Percentiles rank a stretch among this genome's conserved stretches.
Evolutionary conservation across 1,140 invertebrate genomes (phyloP).

Genomic region (Sminthurinus signatus): DNA sequence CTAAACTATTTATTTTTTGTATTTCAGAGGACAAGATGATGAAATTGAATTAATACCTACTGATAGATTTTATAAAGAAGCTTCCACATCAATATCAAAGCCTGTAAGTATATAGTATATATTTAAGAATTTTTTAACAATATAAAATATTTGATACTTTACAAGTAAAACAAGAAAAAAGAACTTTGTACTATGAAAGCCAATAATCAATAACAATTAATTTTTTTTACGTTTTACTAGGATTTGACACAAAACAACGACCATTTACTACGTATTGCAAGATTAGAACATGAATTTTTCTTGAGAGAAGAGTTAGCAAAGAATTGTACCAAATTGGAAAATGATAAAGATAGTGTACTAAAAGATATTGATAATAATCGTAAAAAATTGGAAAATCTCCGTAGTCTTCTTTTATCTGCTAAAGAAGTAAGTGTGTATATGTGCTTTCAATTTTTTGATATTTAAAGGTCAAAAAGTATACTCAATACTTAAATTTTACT

Average conservation of each 20-base stretch:
- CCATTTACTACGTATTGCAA: conserved; percentile 75
- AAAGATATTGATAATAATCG: conserved; percentile 72
- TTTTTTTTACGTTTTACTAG: conserved; percentile 48
- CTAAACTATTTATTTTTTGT: too few relatives aligned
- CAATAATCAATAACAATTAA: background rate
- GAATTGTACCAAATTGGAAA: conserved; percentile 66
- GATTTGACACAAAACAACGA: conserved; percentile 58
- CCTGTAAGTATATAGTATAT: conserved; percentile 52
- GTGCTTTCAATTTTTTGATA: too few relatives aligned
- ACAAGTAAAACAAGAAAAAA: too few relatives aligned
- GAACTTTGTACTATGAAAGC: too few relatives aligned
- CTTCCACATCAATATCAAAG: conserved; percentile 62
- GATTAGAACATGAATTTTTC: conserved; percentile 86
- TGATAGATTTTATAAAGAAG: conserved; percentile 77
- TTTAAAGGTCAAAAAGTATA: too few relatives aligned
- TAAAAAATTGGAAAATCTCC: conserved; percentile 69
- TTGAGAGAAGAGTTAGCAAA: conserved; percentile 75
- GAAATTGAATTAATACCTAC: conserved; percentile 78
- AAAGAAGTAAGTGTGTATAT: conserved; percentile 55
- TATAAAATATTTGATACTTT: too few relatives aligned
- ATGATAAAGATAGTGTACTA: conserved; percentile 66
- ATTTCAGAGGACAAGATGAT: conserved; percentile 84
- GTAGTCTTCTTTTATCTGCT: conserved; percentile 66
- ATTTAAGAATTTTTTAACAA: too few relatives aligned
- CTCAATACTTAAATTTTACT: background rate